These are phyloP conservation scores for Python bivittatus DNA, from an alignment of 2,113 vertebrate species.

Conservation along the genomic window DNA sequence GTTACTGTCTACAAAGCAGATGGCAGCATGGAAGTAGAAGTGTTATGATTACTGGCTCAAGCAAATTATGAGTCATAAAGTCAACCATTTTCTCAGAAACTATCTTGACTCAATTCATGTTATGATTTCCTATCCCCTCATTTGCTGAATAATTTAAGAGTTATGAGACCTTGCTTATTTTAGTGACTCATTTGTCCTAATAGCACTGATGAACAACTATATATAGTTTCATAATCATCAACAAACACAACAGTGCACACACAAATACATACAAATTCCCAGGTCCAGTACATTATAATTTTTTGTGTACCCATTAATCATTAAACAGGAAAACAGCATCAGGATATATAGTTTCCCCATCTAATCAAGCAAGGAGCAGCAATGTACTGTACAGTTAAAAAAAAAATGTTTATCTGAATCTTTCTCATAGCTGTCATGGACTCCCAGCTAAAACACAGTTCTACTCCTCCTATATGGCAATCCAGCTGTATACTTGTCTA, in stretches of 20 bases:
- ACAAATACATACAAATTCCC: not conserved
- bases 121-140: constrained; percentile 9
- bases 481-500: not conserved
- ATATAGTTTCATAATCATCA: not conserved
- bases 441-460: not conserved
- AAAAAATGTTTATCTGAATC: not conserved
- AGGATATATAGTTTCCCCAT: not conserved
- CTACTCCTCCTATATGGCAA: not conserved
- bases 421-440: not conserved
- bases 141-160: constrained; percentile 29
- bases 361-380: not conserved
- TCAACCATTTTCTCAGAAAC: constrained; percentile 36
- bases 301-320: not conserved
- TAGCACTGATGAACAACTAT: not conserved
- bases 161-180: not conserved
- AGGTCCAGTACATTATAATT: not conserved
- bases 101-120: not conserved
- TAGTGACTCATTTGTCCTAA: not conserved
- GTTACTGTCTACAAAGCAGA: not conserved
- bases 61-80: not conserved
- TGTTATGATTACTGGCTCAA: not conserved
- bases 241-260: not conserved
- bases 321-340: not conserved
- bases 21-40: constrained; percentile 9
- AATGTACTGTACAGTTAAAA: not conserved